Conservation (phyloP, 2,888 invertebrate species). For the Polydrusus pterygomalis region DNA sequence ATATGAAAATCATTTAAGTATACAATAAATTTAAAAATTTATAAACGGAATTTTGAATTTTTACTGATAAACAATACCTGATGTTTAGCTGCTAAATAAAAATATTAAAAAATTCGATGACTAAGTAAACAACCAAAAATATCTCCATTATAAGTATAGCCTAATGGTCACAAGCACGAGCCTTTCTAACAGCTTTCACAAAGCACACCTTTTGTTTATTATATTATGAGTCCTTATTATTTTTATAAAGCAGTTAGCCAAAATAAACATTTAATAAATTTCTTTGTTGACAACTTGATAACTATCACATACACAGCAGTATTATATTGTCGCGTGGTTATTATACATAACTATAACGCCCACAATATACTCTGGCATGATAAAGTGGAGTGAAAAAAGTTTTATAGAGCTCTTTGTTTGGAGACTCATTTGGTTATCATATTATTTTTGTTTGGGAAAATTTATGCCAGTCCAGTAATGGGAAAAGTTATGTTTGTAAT, state of each 20-base stretch:
- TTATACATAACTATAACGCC: constrained; percentile 52
- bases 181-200: constrained; percentile 5
- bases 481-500: constrained; percentile 9
- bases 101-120: not conserved
- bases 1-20: too few species aligned
- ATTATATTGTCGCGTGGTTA: constrained; percentile 50
- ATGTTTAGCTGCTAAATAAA: not conserved
- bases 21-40: too few species aligned
- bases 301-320: constrained; percentile 47
- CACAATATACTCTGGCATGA: constrained; percentile 33
- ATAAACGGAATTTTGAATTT: too few species aligned
- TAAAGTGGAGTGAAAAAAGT: constrained; percentile 40
- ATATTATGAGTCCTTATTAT: constrained; percentile 31
- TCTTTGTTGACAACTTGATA: constrained; percentile 52
- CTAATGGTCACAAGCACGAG: constrained; percentile 18
- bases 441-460: constrained; percentile 30
- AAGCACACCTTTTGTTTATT: constrained; percentile 28
- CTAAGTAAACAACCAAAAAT: constrained; percentile 17
- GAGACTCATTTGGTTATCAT: constrained; percentile 46
- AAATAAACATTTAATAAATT: constrained; percentile 54
- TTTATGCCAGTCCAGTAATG: constrained; percentile 10
- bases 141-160: constrained; percentile 13
- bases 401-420: constrained; percentile 42
- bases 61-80: too few species aligned
- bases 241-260: constrained; percentile 53